Conservation (phyloP, 2,797 vertebrate genomes). For the Oreochromis grahami region DNA sequence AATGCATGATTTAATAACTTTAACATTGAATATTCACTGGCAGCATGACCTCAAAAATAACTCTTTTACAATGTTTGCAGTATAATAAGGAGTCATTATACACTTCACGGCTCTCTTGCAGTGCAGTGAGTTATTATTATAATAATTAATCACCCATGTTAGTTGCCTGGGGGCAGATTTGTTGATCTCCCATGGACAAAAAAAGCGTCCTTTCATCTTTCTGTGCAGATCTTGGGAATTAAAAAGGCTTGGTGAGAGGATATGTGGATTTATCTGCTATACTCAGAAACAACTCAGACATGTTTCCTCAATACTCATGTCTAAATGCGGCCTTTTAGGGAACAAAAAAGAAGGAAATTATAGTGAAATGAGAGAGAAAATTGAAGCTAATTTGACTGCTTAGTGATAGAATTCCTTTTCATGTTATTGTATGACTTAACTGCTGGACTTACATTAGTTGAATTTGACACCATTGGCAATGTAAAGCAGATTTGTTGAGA, state of each 20-base stretch:
- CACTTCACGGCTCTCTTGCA: not conserved
- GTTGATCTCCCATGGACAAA: not conserved
- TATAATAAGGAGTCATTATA: not conserved
- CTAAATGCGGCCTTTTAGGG: not conserved
- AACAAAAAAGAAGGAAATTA: not conserved
- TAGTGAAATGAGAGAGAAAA: not conserved
- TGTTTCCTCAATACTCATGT: not conserved
- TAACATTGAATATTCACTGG: not conserved
- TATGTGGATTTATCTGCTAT: not conserved
- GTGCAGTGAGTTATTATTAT: not conserved
- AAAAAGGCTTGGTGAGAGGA: not conserved
- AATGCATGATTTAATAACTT: not conserved
- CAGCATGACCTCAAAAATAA: not conserved
- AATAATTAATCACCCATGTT: constrained; percentile 18
- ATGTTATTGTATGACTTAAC: not conserved
- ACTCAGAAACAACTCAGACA: not conserved
- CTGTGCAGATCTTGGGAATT: not conserved
- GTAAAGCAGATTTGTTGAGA: not conserved
- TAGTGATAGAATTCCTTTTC: not conserved
- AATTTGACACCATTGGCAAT: not conserved
- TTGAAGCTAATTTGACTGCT: not conserved
- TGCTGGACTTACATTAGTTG: not conserved
- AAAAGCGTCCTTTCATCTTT: not conserved
- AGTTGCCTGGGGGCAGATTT: not conserved
- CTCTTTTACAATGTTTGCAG: not conserved